Conservation (phyloP, 2,888 invertebrate species). For the Parnassius orleans region DNA sequence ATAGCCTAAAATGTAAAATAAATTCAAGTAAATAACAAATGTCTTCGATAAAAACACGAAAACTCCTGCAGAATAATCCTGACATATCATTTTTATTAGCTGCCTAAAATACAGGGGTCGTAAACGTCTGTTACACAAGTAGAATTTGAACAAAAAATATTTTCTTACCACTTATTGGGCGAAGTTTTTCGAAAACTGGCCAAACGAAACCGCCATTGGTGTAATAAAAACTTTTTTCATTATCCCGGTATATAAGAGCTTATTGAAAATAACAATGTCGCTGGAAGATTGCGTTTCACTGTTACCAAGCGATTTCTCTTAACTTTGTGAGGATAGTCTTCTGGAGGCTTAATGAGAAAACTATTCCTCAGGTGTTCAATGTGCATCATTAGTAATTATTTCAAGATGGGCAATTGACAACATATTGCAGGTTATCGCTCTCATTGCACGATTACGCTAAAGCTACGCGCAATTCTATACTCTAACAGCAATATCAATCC, state of each 20-base stretch:
- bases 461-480: no score
- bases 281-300: conserved; percentile 55
- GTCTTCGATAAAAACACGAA: background rate
- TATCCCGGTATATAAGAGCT: conserved; percentile 60
- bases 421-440: no score
- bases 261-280: conserved; percentile 75
- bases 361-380: background rate
- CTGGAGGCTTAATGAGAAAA: conserved; percentile 22
- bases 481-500: no score
- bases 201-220: conserved; percentile 50
- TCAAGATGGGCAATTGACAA: conserved; percentile 2
- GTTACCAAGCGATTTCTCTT: conserved; percentile 44
- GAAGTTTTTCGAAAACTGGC: conserved; percentile 30
- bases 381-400: conserved; percentile 3
- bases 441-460: no score
- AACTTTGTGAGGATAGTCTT: conserved; percentile 16
- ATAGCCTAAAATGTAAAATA: no score
- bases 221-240: conserved; percentile 78
- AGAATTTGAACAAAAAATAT: conserved; percentile 41
- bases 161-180: conserved; percentile 42
- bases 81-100: conserved; percentile 20
- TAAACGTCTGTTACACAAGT: conserved; percentile 37
- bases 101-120: conserved; percentile 18
- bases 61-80: conserved; percentile 3
- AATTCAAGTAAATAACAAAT: no score